phyloP scores from a whole-genome alignment of 2,113 vertebrate genomes.

The Oreocharis arfaki region DNA sequence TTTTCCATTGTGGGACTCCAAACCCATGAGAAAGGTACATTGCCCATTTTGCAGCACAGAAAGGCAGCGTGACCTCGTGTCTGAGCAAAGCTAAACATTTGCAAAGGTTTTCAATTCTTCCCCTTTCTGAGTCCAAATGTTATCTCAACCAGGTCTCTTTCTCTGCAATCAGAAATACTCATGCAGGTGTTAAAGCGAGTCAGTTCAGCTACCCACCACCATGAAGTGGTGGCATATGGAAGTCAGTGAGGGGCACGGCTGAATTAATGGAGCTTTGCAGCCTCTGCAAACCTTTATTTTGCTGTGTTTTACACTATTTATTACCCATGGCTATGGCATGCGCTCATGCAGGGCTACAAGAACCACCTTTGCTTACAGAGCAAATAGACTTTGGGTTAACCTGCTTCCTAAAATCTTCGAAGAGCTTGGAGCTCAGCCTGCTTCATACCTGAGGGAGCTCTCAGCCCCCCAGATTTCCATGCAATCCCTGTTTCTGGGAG shows the following conservation, averaged over 20 bases:
- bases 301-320: neutral
- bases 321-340: neutral
- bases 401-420: neutral
- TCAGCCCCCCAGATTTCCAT: neutral
- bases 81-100: neutral
- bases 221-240: neutral
- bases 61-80: neutral
- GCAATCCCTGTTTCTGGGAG: neutral
- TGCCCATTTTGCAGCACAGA: neutral
- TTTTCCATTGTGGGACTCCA: constrained; percentile 36
- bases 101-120: neutral
- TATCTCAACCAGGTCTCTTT: neutral
- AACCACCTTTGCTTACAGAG: neutral
- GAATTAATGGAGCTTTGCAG: neutral
- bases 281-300: neutral
- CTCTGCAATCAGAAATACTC: neutral
- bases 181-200: neutral
- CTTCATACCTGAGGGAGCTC: neutral
- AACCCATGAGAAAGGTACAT: neutral
- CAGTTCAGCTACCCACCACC: neutral
- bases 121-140: neutral
- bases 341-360: neutral
- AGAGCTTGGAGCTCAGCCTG: neutral
- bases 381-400: neutral
- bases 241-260: neutral